Base-by-base conservation (phyloP, 2,797 vertebrate species). In the Adrianichthys oophorus region DNA sequence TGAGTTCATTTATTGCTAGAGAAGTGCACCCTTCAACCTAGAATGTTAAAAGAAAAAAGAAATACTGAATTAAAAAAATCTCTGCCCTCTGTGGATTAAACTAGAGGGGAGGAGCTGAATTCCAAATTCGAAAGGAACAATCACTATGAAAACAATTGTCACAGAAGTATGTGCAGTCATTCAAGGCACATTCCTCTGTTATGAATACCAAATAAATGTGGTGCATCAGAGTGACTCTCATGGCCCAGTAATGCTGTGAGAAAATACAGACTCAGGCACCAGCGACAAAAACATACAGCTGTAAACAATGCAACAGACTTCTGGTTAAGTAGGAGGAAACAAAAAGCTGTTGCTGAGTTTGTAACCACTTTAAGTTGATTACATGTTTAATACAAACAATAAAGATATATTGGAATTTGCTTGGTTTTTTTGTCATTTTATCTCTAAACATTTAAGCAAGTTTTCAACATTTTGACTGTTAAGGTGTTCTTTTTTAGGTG, bases 191-290 rank as follows among this genome's bases (percentile, higher is more conserved):
- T 79, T 80, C 75, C 83, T 80, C 73, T 89, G 87, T 87, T 90
- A 74, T 87, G 83, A 89, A 70, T 76, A 82, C 76, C 76, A 74
- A 83, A 87, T 87, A 83, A 78, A 81, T 76, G 83, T 62, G 72
- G 79, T 85, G 79, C 78, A 84, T 73, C 70, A 68, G 76, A 71
- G 72, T 85, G 85, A 68, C 72, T 77, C 74, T 85, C 86, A 89
- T 87, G 74, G 73, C 70, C 52, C 65, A 84, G 83, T 74, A 80
- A 85, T 85, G 76, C 79, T 65, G 59, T 84, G 84, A 81, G 65
- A 85, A 80, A 80, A 83, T 64, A 60, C 43, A 63, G 60, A 44
- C 43, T 10, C 59, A 48, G 62, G 47, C 60, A 41, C 48, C 44
- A 40, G 29, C 41, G 21, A 48, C 49, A 50, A 37, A 53, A 40